Evolutionary conservation across 2,113 vertebrate genomes (phyloP).

Genomic region (Pandion haliaetus): DNA sequence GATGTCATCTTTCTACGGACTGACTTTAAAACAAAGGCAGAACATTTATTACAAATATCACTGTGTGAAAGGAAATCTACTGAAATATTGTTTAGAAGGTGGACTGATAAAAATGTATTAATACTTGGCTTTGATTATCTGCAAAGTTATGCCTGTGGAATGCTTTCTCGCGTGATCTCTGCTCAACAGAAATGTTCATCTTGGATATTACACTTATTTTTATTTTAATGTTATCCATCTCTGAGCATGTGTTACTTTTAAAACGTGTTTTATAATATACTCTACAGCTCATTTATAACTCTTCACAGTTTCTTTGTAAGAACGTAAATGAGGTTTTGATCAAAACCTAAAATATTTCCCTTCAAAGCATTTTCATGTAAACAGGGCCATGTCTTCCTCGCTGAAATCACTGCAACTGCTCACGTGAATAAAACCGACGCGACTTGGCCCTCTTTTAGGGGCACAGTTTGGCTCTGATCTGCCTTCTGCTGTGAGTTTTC

Average conservation of each 20-base stretch:
- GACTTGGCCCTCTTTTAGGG: background rate
- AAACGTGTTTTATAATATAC: slow-evolving; percentile 46
- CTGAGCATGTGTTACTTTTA: slow-evolving; percentile 63
- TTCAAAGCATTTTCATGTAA: slow-evolving; percentile 47
- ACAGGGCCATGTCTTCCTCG: background rate
- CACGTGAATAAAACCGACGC: background rate
- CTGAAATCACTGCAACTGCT: background rate
- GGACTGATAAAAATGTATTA: slow-evolving; percentile 81
- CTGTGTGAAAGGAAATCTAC: slow-evolving; percentile 98
- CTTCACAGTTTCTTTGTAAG: slow-evolving; percentile 30
- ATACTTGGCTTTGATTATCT: slow-evolving; percentile 80
- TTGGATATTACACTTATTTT: slow-evolving; percentile 48
- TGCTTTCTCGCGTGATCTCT: slow-evolving; percentile 63
- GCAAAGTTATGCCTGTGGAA: slow-evolving; percentile 74
- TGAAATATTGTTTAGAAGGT: slow-evolving; percentile 90
- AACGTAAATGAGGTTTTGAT: slow-evolving; percentile 64
- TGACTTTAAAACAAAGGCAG: slow-evolving; percentile 92
- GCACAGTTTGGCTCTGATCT: background rate
- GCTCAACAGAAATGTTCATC: slow-evolving; percentile 55
- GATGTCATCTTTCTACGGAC: slow-evolving; percentile 96
- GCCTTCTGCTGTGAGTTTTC: background rate
- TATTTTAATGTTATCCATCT: slow-evolving; percentile 45
- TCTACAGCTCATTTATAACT: slow-evolving; percentile 68
- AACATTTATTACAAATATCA: slow-evolving; percentile 92
- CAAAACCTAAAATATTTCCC: slow-evolving; percentile 50